A percentile compares a stretch with the other conserved stretches of the same genome.
phyloP scores from a whole-genome alignment of 1,140 invertebrate species.

The Thaumatotibia leucotreta region DNA sequence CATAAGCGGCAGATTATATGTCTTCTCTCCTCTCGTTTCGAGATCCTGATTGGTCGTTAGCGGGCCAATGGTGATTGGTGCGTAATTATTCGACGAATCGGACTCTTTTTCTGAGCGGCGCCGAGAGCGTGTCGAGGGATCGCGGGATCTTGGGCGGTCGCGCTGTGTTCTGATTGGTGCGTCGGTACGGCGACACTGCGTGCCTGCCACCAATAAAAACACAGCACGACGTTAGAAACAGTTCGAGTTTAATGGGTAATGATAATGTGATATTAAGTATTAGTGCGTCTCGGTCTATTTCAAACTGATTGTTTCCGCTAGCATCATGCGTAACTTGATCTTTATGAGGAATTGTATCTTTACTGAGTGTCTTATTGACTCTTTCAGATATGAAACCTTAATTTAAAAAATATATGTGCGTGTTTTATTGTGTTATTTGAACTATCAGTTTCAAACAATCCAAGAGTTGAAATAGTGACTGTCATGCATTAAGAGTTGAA shows the following conservation, averaged over 20 bases:
- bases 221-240: conserved; percentile 71
- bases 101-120: conserved; percentile 72
- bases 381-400: too few species aligned
- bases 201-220: conserved; percentile 76
- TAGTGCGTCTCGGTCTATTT: conserved; percentile 18
- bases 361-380: too few species aligned
- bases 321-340: background rate
- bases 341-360: too few species aligned
- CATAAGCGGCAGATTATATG: conserved; percentile 75
- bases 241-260: conserved; percentile 47
- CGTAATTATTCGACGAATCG: conserved; percentile 79
- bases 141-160: conserved; percentile 62
- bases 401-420: too few species aligned
- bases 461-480: conserved; percentile 21
- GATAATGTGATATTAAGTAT: conserved; percentile 32
- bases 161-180: conserved; percentile 76
- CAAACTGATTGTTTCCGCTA: background rate
- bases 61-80: conserved; percentile 67
- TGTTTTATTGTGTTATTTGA: background rate
- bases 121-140: conserved; percentile 49
- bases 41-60: conserved; percentile 76
- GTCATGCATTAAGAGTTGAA: conserved; percentile 57
- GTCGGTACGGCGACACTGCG: conserved; percentile 71
- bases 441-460: conserved; percentile 6
- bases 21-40: conserved; percentile 67